Base-by-base conservation (phyloP, 2,888 invertebrate species). In the Habroteleia sp. region DNA sequence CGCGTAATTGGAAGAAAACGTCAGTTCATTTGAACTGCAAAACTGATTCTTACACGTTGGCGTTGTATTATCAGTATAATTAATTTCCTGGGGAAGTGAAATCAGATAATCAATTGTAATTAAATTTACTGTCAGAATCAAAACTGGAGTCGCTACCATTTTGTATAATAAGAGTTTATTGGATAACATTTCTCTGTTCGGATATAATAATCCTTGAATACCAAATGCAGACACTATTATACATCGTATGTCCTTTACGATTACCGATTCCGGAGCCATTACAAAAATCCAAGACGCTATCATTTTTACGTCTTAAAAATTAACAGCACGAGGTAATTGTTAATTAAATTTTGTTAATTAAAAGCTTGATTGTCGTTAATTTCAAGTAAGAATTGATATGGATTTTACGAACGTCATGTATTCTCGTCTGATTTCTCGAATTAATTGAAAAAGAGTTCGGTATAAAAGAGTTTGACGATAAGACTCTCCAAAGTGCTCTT, bases 401-500 rank as follows among this genome's bases (percentile, higher is more conserved):
- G 39, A 5, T 14, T 50, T 17, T 7, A 17, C 8, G 8, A 17
- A 35, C 35, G 33, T 23, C 6, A 7, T 16, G 5, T 10, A 13
- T 14, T n/a, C n/a, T n/a, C 5, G 3, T 14, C 3, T 10, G n/a
- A 29, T 27, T 37, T 54, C 13, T 0, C 16, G 14, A 16, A 37
- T n/a, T 8, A 37, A 37, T 8, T 5, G 16, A 16, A 1, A 2
- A 6, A 1, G 42, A 16, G 25, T 56, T 25, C 5, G 2, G 14
- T 10, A 10, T 13, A 10, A 17, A 27, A 46, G 46, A 13, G 23
- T 48, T 50, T 11, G 50, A 8, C 25, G 46, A 31, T 46, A 11
- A 3, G 20, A 8, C 14, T 48, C 6, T 10, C 14, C 6, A 41
- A 50, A 62, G 56, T 25, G 68, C 78, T 60, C 74, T 78, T 82